Conservation (phyloP, 2,888 invertebrate species). For the Dicyrtomina minuta region DNA sequence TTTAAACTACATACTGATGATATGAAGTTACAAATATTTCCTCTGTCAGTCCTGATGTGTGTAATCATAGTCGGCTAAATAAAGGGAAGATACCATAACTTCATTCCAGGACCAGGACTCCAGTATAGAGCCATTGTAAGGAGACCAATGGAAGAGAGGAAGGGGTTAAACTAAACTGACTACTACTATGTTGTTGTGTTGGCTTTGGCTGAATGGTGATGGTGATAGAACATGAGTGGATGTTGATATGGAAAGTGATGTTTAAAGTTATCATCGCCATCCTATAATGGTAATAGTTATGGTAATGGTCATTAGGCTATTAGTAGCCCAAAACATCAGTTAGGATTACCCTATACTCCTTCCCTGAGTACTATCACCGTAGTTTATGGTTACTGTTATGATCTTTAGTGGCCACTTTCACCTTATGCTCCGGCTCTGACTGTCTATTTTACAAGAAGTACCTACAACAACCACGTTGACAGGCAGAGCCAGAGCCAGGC, state of each 20-base stretch:
- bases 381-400: constrained; percentile 27
- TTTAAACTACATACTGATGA: too few relatives aligned
- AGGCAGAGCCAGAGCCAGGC: too few relatives aligned
- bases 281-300: too few relatives aligned
- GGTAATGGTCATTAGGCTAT: constrained; percentile 29
- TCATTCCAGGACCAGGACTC: too few relatives aligned
- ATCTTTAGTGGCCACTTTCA: constrained; percentile 21
- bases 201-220: too few relatives aligned
- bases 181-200: background rate
- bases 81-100: too few relatives aligned
- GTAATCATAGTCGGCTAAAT: too few relatives aligned
- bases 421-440: constrained; percentile 19
- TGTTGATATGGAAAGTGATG: constrained; percentile 1
- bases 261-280: constrained; percentile 23
- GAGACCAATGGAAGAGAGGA: background rate
- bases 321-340: constrained; percentile 18
- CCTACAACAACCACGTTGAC: too few relatives aligned
- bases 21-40: too few relatives aligned
- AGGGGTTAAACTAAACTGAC: background rate
- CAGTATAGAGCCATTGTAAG: too few relatives aligned
- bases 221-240: too few relatives aligned
- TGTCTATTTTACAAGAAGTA: background rate
- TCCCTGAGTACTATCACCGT: constrained; percentile 1
- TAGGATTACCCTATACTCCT: constrained; percentile 26
- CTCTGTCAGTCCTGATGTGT: too few relatives aligned